Base-by-base conservation (phyloP, 2,113 vertebrate species). In the Montifringilla adamsi region DNA sequence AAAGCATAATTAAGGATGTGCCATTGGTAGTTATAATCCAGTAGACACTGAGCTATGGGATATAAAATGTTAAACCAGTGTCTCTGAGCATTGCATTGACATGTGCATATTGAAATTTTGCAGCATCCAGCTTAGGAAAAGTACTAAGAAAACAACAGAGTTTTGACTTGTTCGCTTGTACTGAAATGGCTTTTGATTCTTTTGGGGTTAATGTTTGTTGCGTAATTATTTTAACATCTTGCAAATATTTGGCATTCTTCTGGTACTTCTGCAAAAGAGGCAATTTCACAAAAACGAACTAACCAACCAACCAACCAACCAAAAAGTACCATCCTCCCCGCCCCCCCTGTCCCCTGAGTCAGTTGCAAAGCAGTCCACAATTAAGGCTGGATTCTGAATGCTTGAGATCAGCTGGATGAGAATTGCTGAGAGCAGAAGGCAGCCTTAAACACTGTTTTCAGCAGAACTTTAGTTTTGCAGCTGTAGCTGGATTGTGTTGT, bases 1-100 rank as follows among this genome's bases (percentile, higher is more conserved):
- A 90, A 94, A 95, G 46, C 64, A 26, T 92, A 91, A 86, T 93
- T 88, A 82, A 89, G 35, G 69, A 60, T 44, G 7, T 76, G 23
- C 26, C 23, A 10, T 50, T 87, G 68, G 59, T 84, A 28, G 49
- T 64, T 90, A 33, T 73, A 86, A 72, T 7, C 14, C 46, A 46
- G 46, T 82, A 87, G 44, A 56, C 93, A 49, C 69, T 72, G 43
- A 78, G n/a, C 33, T 37, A 4, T 35, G 5, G 15, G 15, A 5
- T 64, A 46, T 66, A 21, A 77, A 93, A 55, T 77, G 43, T 37
- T 47, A 58, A 78, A 41, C 10, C 10, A 18, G 2, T 73, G 41
- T 72, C 15, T 79, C 37, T 77, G 53, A 50, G 37, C 39, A 15
- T 79, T 85, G 11, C 5, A 9, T 50, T 69, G 55, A 24, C 2